Conservation (phyloP, 2,888 invertebrate genomes). For the Seira ritae region DNA sequence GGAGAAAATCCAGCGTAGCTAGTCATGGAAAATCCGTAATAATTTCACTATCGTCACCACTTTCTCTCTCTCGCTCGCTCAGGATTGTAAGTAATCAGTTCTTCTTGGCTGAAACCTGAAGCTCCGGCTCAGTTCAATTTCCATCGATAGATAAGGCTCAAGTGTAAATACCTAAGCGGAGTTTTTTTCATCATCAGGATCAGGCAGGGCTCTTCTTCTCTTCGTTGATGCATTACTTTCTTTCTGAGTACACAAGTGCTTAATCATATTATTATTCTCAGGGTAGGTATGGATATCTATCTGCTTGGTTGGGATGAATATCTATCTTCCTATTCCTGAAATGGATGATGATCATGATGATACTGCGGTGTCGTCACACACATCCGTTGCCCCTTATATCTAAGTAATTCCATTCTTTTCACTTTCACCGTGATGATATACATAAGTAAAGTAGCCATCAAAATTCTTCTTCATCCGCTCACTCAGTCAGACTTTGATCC, state of each 20-base stretch:
- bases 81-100: constrained; percentile 57
- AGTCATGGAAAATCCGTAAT: too few relatives aligned
- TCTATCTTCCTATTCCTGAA: constrained; percentile 57
- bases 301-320: too few relatives aligned
- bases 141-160: too few relatives aligned
- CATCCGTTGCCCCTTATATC: constrained; percentile 42
- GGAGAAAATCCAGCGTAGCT: too few relatives aligned
- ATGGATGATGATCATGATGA: constrained; percentile 38
- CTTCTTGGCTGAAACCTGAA: too few relatives aligned
- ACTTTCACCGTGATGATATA: constrained; percentile 9
- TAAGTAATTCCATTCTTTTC: constrained; percentile 10
- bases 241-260: constrained; percentile 55
- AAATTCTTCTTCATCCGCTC: constrained; percentile 56
- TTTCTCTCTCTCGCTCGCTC: too few relatives aligned
- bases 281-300: too few relatives aligned
- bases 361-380: constrained; percentile 47
- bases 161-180: too few relatives aligned
- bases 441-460: constrained; percentile 49
- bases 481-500: constrained; percentile 59
- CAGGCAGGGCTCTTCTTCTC: constrained; percentile 30
- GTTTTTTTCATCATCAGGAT: background rate
- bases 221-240: constrained; percentile 53
- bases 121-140: too few relatives aligned
- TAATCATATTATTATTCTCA: constrained; percentile 49
- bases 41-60: constrained; percentile 15